Evolutionary conservation across 2,888 invertebrate species (phyloP).

Genomic region (Thereva nobilitata): DNA sequence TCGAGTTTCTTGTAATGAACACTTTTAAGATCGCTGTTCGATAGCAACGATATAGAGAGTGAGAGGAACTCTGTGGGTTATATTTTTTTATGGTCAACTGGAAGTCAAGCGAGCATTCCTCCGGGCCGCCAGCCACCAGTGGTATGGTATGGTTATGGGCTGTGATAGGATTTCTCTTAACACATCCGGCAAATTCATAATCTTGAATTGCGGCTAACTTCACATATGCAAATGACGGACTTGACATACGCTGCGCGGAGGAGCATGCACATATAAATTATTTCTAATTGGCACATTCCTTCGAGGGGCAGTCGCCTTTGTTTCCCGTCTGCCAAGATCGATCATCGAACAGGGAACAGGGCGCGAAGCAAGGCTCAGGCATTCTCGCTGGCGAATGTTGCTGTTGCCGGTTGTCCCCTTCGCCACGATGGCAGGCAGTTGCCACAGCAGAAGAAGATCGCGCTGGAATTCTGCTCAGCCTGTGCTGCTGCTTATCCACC

Average conservation of each 20-base stretch:
- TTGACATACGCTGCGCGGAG: conserved; percentile 12
- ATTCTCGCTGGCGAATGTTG: background rate
- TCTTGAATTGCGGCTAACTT: background rate
- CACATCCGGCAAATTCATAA: too few species aligned
- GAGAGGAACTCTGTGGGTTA: too few species aligned
- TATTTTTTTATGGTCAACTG: too few species aligned
- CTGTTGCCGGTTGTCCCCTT: background rate
- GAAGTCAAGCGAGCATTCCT: too few species aligned
- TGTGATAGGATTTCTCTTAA: too few species aligned
- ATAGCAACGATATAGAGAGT: too few species aligned
- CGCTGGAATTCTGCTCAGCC: background rate
- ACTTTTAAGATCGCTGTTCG: too few species aligned
- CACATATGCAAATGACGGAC: conserved; percentile 14
- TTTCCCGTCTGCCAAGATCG: conserved; percentile 42
- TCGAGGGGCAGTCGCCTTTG: conserved; percentile 45
- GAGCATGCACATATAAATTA: conserved; percentile 45
- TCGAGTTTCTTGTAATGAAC: too few species aligned
- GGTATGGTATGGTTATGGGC: too few species aligned
- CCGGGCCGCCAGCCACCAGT: too few species aligned
- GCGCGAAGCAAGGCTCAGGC: conserved; percentile 13
- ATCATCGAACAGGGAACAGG: conserved; percentile 19
- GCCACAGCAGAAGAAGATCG: background rate
- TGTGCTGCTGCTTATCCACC: conserved; percentile 23
- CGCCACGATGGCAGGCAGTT: conserved; percentile 4
- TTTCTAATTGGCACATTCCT: conserved; percentile 48